Conservation (phyloP, 2,888 invertebrate species). For the Dynastes tityus region DNA sequence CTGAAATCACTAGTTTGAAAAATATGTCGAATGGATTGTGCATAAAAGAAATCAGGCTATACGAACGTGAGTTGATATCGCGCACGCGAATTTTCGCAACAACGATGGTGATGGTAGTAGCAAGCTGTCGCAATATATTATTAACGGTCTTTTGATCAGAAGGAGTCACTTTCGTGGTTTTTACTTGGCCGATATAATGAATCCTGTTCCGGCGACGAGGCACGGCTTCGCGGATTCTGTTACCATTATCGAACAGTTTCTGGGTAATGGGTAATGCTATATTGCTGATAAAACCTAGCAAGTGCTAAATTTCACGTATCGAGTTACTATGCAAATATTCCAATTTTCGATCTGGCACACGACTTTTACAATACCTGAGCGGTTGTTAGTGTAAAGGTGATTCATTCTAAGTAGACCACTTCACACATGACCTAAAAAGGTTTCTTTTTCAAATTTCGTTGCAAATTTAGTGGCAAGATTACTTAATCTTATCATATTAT, state of each 20-base stretch:
- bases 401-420: neutral
- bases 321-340: neutral
- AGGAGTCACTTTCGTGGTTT: constrained; percentile 52
- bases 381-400: neutral
- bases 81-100: too few species aligned
- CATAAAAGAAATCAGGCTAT: too few species aligned
- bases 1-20: too few species aligned
- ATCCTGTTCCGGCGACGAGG: constrained; percentile 35
- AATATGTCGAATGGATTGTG: too few species aligned
- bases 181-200: constrained; percentile 53
- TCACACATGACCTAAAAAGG: neutral
- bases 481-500: too few species aligned
- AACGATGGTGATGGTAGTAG: constrained; percentile 21
- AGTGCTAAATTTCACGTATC: constrained; percentile 30
- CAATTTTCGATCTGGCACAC: too few species aligned
- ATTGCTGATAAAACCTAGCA: constrained; percentile 41
- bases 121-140: constrained; percentile 53
- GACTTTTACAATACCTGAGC: too few species aligned
- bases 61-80: too few species aligned
- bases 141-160: constrained; percentile 57
- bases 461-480: too few species aligned
- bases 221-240: constrained; percentile 52
- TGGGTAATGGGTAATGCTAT: constrained; percentile 49
- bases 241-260: constrained; percentile 50
- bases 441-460: neutral